These are phyloP conservation scores for Hydriomena furcata DNA, from an alignment of 2,888 invertebrate genomes.

Conservation along the genomic window DNA sequence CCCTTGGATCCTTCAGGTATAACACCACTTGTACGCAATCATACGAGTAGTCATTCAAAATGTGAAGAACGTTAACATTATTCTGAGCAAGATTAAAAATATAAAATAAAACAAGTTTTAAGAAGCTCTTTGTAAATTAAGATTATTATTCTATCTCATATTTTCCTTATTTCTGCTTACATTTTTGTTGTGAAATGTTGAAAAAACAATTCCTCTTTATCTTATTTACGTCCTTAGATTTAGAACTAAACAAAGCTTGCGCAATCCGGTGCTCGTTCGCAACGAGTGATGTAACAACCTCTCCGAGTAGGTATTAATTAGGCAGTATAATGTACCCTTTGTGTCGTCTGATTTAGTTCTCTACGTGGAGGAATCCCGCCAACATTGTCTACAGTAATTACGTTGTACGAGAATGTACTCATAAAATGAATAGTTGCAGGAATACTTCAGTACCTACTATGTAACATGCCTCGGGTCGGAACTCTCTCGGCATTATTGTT, in stretches of 20 bases:
- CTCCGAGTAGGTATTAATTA: constrained; percentile 24
- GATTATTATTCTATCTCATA: too few relatives aligned
- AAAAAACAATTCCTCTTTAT: neutral
- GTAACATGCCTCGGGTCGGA: constrained; percentile 9
- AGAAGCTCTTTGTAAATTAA: too few relatives aligned
- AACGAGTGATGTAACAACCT: constrained; percentile 9
- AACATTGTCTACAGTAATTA: constrained; percentile 24
- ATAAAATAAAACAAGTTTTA: too few relatives aligned
- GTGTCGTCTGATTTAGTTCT: constrained; percentile 28
- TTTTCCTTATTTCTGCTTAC: too few relatives aligned
- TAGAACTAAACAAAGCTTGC: constrained; percentile 5
- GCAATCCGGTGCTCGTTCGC: neutral
- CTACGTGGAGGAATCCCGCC: constrained; percentile 8
- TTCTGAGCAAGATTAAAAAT: too few relatives aligned
- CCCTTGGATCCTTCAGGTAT: constrained; percentile 86
- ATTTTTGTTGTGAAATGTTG: neutral
- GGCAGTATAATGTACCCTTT: constrained; percentile 25
- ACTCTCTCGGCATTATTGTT: constrained; percentile 25
- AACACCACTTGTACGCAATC: neutral
- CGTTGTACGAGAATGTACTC: constrained; percentile 16
- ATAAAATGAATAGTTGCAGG: constrained; percentile 14
- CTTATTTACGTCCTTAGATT: constrained; percentile 3
- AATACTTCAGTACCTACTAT: too few relatives aligned
- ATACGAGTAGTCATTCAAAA: too few relatives aligned
- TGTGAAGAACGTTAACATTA: too few relatives aligned